Evolutionary conservation across 2,888 invertebrate species (phyloP), one percentile per base, ranked within the genome.

Genomic region (Lycaena phlaeas): DNA sequence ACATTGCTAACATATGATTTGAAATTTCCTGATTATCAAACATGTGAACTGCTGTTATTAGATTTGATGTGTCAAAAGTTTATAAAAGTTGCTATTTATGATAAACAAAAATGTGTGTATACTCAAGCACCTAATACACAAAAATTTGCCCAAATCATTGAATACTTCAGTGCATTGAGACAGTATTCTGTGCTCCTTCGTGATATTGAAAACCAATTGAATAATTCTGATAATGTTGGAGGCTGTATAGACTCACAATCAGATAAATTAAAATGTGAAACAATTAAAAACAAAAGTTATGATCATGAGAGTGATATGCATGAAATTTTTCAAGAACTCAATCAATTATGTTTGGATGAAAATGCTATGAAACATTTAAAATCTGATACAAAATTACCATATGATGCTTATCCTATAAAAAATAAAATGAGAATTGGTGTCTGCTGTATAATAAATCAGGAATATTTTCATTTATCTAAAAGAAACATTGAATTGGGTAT

Each of bases 391-490:
- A 63, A 51, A 43, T 46, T 45, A 26, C 27, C 53, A 5, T 45
- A 51, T 29, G 64, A 68, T 46, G 51, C 55, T 14, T 84, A 79
- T 56, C 44, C 53, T 41, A 79, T 84, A 17, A 71, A 67, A 46
- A 67, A 75, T 45, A 52, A 56, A n/a, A 54, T 66, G 7, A 64
- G 65, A 45, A 46, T 79, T 44, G 84, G 84, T 25, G 50, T 81
- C 4, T 82, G 82, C 50, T 64, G 73, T 25, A 75, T 84, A 36
- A 73, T 84, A 43, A 84, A 82, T 52, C 75, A 78, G 52, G 78
- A 78, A 55, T 61, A 66, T 17, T 82, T 82, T 53, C 57, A 76
- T 48, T 68, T 75, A 28, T 73, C 79, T 10, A 73, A 53, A 50
- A 41, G 61, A 31, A 81, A 73, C 41, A 68, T 79, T 38, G 59